phyloP scores from a whole-genome alignment of 2,113 vertebrate species.

The Datnioides undecimradiatus region DNA sequence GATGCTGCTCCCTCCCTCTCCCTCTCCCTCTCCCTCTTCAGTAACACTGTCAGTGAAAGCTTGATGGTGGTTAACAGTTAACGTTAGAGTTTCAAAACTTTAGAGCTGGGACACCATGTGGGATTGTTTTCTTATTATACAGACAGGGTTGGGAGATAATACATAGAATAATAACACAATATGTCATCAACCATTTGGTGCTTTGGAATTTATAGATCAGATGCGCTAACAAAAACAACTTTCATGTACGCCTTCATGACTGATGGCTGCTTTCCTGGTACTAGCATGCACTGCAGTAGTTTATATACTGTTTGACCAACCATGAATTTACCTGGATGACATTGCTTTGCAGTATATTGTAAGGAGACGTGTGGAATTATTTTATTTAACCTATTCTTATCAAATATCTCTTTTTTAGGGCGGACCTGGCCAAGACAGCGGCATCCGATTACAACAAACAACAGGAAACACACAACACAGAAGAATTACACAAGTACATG shows the following conservation, averaged over 20 bases:
- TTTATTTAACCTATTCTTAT: too few relatives aligned
- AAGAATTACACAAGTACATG: too few relatives aligned
- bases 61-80: constrained; percentile 5
- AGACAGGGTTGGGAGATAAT: neutral
- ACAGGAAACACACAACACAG: too few relatives aligned
- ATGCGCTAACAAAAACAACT: neutral
- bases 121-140: constrained; percentile 15
- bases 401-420: too few relatives aligned
- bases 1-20: constrained; percentile 38
- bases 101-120: neutral
- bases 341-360: neutral
- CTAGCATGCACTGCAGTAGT: neutral
- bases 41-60: constrained; percentile 37
- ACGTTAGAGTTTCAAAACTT: constrained; percentile 27
- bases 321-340: neutral
- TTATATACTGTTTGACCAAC: neutral
- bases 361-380: neutral
- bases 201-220: neutral
- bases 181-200: neutral
- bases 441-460: too few relatives aligned
- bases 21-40: constrained; percentile 45
- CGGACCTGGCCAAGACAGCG: too few relatives aligned
- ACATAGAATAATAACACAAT: neutral
- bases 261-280: neutral
- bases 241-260: neutral